phyloP scores from a whole-genome alignment of 2,888 invertebrate genomes.

The Lasioglossum figueresi region DNA sequence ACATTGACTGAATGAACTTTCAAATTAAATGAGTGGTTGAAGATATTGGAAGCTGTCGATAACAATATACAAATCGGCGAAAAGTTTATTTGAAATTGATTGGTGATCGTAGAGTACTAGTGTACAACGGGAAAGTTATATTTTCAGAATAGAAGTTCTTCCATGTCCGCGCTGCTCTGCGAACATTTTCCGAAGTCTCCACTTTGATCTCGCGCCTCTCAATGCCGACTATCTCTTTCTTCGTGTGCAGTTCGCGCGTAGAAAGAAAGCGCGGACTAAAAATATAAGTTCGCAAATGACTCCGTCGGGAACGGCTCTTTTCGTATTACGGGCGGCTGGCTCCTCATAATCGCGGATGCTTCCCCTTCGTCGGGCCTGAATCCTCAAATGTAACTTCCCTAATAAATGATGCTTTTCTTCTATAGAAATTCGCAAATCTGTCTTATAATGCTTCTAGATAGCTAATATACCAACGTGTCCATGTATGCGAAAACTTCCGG shows the following conservation, averaged over 20 bases:
- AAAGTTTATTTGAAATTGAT: neutral
- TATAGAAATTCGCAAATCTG: neutral
- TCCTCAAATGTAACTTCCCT: neutral
- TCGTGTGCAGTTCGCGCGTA: slow-evolving; percentile 1
- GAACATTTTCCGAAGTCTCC: slow-evolving; percentile 16
- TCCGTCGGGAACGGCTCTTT: slow-evolving; percentile 16
- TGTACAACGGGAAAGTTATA: neutral
- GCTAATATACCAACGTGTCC: neutral
- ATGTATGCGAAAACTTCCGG: no score
- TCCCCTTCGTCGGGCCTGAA: neutral
- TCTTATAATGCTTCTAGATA: no score
- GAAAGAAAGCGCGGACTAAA: slow-evolving; percentile 12
- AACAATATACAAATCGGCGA: neutral
- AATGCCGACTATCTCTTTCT: slow-evolving; percentile 5
- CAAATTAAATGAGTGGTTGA: no score
- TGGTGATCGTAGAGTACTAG: neutral
- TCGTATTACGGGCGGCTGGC: slow-evolving; percentile 28
- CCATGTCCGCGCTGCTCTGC: neutral
- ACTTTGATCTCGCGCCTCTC: slow-evolving; percentile 30
- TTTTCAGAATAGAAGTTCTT: neutral
- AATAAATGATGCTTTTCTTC: slow-evolving; percentile 1
- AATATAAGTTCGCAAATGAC: slow-evolving; percentile 37
- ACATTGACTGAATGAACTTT: no score
- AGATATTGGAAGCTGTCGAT: no score
- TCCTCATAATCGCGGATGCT: slow-evolving; percentile 14